Base-by-base conservation (phyloP, 2,113 vertebrate genomes). In the Micromys minutus region DNA sequence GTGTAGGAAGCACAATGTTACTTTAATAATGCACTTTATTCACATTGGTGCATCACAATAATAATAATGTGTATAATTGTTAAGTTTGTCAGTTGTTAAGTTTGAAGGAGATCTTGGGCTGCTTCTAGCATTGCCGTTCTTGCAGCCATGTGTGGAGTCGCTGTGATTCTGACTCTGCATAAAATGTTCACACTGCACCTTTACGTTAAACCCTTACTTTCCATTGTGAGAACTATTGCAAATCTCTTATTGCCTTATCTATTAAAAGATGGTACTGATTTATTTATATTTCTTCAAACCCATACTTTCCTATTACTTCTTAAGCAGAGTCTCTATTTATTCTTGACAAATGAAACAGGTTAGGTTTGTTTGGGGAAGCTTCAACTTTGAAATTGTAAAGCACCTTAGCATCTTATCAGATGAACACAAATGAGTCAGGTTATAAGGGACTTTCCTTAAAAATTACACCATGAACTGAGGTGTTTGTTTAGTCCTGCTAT, bases 21-120 rank as follows among this genome's bases (percentile, higher is more conserved):
- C 87, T 96, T 97, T 94, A 94, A 67, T 96, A 95, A 95, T 97
- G 91, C 17, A 85, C 11, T 81, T 96, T 96, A 81, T 24, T 36
- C 84, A 69, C 52, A 87, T 84, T 93, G 95, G 92, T 93, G 72
- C 90, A 84, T 91, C 77, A 96, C n/a, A n/a, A n/a, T 95, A 84
- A 97, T 94, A 95, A 94, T 83, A 96, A 89, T 0, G 0, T 87
- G 21, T 92, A 65, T 96, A 92, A 63, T 47, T 9, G 50, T 52
- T n/a, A n/a, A n/a, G n/a, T n/a, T n/a, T n/a, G n/a, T 63, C 24
- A 87, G 39, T 96, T 95, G 95, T 89, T 96, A 94, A 94, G 91
- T 95, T 94, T 39, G 29, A 36, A 31, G 72, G 36, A 63, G 75
- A 59, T 79, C 94, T 83, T 92, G 86, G 84, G 71, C 63, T 93